Evolutionary conservation across 2,888 invertebrate genomes (phyloP).

Genomic region (Desoria tigrina): DNA sequence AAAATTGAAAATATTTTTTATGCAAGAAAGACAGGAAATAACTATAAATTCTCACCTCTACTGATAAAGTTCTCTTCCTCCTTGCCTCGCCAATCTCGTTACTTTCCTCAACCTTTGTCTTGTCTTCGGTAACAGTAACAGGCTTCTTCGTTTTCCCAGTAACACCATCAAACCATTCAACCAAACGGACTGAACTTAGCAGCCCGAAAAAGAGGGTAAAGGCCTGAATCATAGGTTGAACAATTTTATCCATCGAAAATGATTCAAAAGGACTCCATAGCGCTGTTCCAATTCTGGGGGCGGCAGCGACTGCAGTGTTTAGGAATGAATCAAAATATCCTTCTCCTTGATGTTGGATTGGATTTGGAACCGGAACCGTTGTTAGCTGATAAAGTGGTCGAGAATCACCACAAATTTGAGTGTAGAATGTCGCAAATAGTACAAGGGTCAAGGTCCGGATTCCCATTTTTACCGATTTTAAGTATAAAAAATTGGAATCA

Average conservation of each 20-base stretch:
- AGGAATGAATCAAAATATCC: too few species aligned
- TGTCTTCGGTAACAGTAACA: background rate
- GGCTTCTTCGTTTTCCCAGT: background rate
- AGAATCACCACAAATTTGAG: too few species aligned
- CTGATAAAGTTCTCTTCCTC: constrained; percentile 4
- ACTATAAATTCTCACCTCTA: constrained; percentile 9
- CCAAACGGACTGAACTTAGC: background rate
- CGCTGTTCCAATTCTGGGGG: background rate
- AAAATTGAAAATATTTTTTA: too few species aligned
- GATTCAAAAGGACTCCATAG: background rate
- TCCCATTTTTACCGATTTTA: too few species aligned
- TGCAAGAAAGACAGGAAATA: too few species aligned
- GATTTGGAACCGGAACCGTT: too few species aligned
- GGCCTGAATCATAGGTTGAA: background rate
- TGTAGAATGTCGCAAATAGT: too few species aligned
- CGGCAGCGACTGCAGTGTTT: background rate
- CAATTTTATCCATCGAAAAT: background rate
- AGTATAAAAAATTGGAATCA: too few species aligned
- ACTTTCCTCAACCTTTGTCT: constrained; percentile 1
- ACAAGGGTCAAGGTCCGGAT: too few species aligned
- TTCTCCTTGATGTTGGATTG: too few species aligned
- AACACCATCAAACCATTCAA: background rate
- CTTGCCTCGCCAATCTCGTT: constrained; percentile 8
- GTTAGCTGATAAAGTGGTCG: too few species aligned
- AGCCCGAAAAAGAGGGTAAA: constrained; percentile 2